phyloP scores from a whole-genome alignment of 2,113 vertebrate genomes.

The Crypturellus undulatus region DNA sequence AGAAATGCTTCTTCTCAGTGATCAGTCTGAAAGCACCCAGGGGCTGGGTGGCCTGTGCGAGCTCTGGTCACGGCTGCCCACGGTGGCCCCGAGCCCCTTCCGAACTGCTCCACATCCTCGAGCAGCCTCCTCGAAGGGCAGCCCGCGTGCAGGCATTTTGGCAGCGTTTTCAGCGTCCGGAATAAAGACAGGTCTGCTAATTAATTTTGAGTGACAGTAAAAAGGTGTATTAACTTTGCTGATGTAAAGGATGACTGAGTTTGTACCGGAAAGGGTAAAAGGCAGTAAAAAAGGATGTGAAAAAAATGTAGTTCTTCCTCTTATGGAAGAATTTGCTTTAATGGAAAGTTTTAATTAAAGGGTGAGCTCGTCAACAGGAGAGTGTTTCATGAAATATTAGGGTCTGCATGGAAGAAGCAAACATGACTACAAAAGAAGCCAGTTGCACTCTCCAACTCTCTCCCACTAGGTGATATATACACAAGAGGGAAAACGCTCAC shows the following conservation, averaged over 20 bases:
- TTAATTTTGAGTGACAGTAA: not conserved
- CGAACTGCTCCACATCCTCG: not conserved
- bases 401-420: not conserved
- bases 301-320: not conserved
- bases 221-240: not conserved
- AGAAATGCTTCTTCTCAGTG: not conserved
- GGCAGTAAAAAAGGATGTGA: not conserved
- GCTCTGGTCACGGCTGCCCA: not conserved
- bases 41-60: not conserved
- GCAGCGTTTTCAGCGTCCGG: not conserved
- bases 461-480: not conserved
- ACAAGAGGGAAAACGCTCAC: not conserved
- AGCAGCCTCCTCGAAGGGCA: not conserved
- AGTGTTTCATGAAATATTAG: not conserved
- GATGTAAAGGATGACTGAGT: not conserved
- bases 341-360: not conserved
- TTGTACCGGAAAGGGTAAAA: not conserved
- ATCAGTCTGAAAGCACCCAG: not conserved
- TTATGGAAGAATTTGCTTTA: not conserved
- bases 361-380: not conserved
- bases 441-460: not conserved
- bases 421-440: not conserved
- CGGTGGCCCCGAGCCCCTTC: not conserved
- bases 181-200: not conserved
- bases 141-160: not conserved